Percentiles rank a stretch among this genome's conserved stretches.
Conservation (phyloP, 2,797 vertebrate genomes). For the Psittacula echo region DNA sequence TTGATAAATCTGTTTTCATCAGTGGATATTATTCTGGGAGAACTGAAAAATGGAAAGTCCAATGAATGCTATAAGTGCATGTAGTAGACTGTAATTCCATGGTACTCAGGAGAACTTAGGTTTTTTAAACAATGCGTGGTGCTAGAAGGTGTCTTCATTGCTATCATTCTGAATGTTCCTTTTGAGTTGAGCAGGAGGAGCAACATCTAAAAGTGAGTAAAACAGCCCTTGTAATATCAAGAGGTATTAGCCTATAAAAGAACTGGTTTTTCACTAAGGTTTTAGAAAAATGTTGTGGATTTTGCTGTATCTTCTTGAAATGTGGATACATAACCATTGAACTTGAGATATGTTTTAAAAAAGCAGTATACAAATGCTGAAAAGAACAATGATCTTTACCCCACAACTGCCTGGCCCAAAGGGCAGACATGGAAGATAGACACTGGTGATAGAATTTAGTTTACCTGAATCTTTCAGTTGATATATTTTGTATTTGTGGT, state of each 20-base stretch:
- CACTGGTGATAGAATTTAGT: background rate
- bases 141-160: background rate
- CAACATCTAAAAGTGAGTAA: slow-evolving; percentile 28
- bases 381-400: background rate
- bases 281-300: background rate
- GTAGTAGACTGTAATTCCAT: background rate
- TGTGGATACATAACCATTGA: background rate
- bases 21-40: background rate
- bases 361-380: background rate
- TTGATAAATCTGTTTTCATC: slow-evolving; percentile 3
- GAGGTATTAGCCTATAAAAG: background rate
- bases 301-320: background rate
- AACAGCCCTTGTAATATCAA: background rate
- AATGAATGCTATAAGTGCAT: background rate
- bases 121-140: background rate
- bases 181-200: background rate
- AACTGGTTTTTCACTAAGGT: background rate
- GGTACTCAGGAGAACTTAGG: background rate
- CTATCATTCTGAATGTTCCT: slow-evolving; percentile 14
- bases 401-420: background rate
- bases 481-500: background rate
- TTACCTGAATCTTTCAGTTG: background rate
- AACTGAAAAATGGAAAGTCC: background rate
- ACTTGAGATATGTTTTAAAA: background rate
- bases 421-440: background rate